A percentile compares a stretch with the other conserved stretches of the same genome.
Conservation (phyloP, 2,797 vertebrate species). For the Rhodeus uyekii region DNA sequence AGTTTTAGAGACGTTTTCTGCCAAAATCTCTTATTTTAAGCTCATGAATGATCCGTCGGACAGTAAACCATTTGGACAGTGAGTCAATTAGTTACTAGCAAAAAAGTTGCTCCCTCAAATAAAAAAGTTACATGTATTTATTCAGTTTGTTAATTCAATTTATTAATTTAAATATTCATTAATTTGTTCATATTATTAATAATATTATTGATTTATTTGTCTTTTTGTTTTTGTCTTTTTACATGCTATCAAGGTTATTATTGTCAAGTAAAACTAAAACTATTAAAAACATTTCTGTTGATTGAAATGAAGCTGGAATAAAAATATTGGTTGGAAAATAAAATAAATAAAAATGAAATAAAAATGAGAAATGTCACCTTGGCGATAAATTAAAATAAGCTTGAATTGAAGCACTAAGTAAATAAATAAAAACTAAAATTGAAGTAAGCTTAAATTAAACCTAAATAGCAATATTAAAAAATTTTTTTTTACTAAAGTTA, state of each 20-base stretch:
- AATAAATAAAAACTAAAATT: neutral
- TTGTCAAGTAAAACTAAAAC: neutral
- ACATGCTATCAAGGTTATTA: neutral
- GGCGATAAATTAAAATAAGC: too few species aligned
- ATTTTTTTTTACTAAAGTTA: neutral
- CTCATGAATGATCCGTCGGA: neutral
- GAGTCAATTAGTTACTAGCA: neutral
- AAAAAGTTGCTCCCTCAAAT: too few species aligned
- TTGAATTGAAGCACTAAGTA: neutral
- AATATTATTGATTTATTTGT: neutral
- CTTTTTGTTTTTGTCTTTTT: too few species aligned
- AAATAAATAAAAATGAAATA: too few species aligned
- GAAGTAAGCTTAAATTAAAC: too few species aligned
- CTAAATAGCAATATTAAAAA: neutral
- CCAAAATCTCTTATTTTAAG: too few species aligned
- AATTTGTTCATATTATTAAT: neutral
- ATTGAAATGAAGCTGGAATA: neutral
- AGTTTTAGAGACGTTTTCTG: neutral
- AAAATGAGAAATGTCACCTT: too few species aligned
- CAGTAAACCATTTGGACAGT: neutral
- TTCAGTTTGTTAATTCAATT: neutral
- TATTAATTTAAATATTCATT: too few species aligned
- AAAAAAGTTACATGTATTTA: neutral
- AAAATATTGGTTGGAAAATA: neutral
- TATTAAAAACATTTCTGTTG: neutral